These are phyloP conservation scores for Salvelinus namaycush DNA, from an alignment of 2,113 vertebrate species.

Conservation along the genomic window DNA sequence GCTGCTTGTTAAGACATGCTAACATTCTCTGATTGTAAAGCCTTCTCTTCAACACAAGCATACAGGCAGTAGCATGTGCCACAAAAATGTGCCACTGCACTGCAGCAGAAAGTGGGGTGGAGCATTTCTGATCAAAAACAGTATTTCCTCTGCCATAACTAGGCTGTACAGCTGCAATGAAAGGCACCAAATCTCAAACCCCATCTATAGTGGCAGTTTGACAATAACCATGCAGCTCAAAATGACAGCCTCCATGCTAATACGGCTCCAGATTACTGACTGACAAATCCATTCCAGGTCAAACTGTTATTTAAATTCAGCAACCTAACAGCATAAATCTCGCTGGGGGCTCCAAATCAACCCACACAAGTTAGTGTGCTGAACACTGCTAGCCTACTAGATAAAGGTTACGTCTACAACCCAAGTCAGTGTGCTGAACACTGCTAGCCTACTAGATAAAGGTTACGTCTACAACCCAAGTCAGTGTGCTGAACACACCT, in stretches of 20 bases:
- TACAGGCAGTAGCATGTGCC: not conserved
- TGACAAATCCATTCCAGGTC: not conserved
- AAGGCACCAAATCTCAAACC: not conserved
- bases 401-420: too few relatives aligned
- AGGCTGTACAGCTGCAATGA: not conserved
- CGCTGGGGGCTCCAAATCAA: too few relatives aligned
- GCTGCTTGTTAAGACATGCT: not conserved
- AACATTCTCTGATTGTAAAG: not conserved
- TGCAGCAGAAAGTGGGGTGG: conserved; percentile 17
- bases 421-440: too few relatives aligned
- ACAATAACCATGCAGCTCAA: not conserved
- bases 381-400: too few relatives aligned
- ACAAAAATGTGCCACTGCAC: conserved; percentile 16
- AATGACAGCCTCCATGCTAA: not conserved
- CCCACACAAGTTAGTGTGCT: too few relatives aligned
- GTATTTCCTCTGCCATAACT: not conserved
- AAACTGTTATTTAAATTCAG: not conserved
- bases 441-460: too few relatives aligned
- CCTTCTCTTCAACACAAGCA: not conserved
- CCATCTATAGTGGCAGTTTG: not conserved
- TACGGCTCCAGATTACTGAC: not conserved
- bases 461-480: too few relatives aligned
- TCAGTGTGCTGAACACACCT: too few relatives aligned
- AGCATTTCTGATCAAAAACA: conserved; percentile 2
- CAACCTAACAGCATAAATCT: not conserved